Conservation (phyloP, 2,888 invertebrate genomes). For the Sminthurides aquaticus region DNA sequence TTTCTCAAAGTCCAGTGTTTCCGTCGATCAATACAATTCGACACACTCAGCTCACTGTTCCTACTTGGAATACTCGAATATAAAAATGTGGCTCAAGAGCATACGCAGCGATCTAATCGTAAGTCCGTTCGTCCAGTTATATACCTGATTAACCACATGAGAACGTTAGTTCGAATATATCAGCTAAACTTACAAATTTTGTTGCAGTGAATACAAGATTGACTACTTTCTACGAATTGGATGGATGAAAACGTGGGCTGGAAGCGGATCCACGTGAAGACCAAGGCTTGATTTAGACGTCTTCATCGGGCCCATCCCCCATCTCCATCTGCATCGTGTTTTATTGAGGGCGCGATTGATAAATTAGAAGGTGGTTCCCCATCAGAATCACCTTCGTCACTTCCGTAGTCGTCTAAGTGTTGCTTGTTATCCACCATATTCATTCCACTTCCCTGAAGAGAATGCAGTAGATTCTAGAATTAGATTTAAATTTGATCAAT, state of each 20-base stretch:
- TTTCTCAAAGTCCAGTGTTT: not conserved
- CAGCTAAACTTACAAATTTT: not conserved
- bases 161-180: not conserved
- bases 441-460: conserved; percentile 19
- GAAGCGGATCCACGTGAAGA: not conserved
- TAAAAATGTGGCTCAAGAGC: not conserved
- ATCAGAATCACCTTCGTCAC: conserved; percentile 38
- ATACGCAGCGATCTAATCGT: not conserved
- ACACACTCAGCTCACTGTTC: not conserved
- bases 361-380: conserved; percentile 30
- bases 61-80: not conserved
- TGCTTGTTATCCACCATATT: conserved; percentile 26
- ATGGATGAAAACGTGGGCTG: conserved; percentile 16
- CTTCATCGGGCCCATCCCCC: conserved; percentile 40
- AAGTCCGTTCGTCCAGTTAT: not conserved
- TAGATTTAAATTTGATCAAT: not conserved
- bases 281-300: conserved; percentile 3
- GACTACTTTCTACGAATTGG: conserved; percentile 10
- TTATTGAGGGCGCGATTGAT: conserved; percentile 29
- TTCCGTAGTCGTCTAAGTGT: conserved; percentile 37
- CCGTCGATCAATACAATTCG: not conserved
- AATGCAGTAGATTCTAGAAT: conserved; percentile 21
- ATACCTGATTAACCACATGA: not conserved
- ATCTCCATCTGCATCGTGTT: conserved; percentile 34
- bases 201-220: not conserved